These are phyloP conservation scores for Rhagonycha lutea DNA, from an alignment of 2,888 invertebrate species.

Conservation along the genomic window DNA sequence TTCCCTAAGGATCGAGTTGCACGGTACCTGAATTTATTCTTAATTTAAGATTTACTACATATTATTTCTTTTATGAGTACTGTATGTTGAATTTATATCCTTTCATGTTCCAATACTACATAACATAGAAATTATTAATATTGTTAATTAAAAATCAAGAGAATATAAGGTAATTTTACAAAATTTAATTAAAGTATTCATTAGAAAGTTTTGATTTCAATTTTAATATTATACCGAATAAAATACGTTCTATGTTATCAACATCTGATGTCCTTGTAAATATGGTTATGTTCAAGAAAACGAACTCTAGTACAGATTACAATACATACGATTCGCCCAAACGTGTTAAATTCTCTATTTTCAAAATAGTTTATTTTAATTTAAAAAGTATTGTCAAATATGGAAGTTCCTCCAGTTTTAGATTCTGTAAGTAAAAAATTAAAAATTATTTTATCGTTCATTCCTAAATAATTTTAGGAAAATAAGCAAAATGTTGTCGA, in stretches of 20 bases:
- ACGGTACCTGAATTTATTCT: no score
- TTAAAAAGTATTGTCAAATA: not conserved
- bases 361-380: not conserved
- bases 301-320: not conserved
- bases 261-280: not conserved
- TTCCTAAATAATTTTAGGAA: no score
- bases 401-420: not conserved
- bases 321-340: not conserved
- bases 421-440: no score
- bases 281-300: not conserved
- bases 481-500: no score
- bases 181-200: not conserved
- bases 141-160: no score
- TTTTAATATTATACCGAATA: not conserved
- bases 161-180: not conserved
- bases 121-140: no score
- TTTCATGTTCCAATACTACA: no score
- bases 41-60: no score
- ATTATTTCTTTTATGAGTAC: no score
- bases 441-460: no score
- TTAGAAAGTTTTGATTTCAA: not conserved
- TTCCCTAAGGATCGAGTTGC: no score
- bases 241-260: not conserved
- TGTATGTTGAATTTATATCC: no score
- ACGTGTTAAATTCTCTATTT: not conserved